Base-by-base conservation (phyloP, 2,888 invertebrate genomes). In the Mycogona germanica region DNA sequence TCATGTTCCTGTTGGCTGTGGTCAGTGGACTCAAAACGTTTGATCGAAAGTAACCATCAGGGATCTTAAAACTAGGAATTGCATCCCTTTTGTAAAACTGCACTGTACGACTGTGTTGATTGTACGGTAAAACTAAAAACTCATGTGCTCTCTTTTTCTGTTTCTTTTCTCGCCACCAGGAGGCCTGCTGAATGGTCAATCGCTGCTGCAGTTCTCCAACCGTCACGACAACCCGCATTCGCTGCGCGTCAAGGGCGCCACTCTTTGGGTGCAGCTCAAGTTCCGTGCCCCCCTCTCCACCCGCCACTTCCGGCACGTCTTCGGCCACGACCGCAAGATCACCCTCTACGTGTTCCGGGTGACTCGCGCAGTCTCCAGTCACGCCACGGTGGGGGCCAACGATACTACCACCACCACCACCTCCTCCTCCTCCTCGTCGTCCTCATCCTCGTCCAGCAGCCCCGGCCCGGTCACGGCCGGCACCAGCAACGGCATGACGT, bases 201-300 rank as follows among this genome's bases (percentile, higher is more conserved):
- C 84, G 55, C 74, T 89, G 63, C 76, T 91, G 63, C 87, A 89
- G 70, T 91, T 91, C 73, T 79, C 84, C 53, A 79, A 84, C 65
- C 78, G 80, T 60, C 75, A 76, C 61, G 79, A 80, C 55, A 63
- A 70, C 62, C 72, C 70, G 52, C 59, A 65, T 51, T 82, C 81
- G 62, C 74, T 86, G 61, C 75, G 79, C 61, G 84, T 89, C 61
- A 80, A 81, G 61, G 79, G 81, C 60, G 88, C 88, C 30, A 81
- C 81, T 62, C 76, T 91, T 60, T 85, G 88, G 81, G 78, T 80
- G 58, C 75, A 78, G 62, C 76, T 88, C 60, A 79, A 79, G 61
- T 67, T 75, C 57, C 71, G 73, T 60, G 49, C 68, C 66, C 67
- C 41, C 64, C 60, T 66, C 49, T 61, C 62, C 35, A n/a, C n/a